A percentile compares a stretch with the other conserved stretches of the same genome.
phyloP scores from a whole-genome alignment of 2,113 vertebrate genomes.

The Eleginops maclovinus region DNA sequence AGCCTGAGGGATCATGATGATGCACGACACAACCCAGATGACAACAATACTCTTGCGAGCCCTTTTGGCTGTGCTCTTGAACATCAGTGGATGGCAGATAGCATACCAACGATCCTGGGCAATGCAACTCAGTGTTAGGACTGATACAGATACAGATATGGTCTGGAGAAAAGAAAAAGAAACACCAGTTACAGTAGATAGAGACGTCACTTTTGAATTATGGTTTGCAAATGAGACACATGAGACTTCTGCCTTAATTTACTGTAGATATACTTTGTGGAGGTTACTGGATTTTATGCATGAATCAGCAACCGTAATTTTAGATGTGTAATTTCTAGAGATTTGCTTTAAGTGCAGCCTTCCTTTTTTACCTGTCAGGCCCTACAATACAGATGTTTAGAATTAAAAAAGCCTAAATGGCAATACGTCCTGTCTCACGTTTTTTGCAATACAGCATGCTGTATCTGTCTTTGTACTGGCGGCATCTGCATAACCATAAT shows the following conservation, averaged over 20 bases:
- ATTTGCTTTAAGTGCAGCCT: background rate
- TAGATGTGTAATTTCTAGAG: background rate
- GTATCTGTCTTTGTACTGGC: background rate
- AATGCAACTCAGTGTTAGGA: constrained; percentile 96
- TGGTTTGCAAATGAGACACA: background rate
- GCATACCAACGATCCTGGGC: constrained; percentile 98
- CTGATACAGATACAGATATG: constrained; percentile 96
- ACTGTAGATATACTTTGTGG: background rate
- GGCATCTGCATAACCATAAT: background rate
- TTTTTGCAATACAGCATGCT: background rate
- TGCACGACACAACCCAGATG: constrained; percentile 96
- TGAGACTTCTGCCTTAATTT: background rate
- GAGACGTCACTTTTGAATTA: background rate
- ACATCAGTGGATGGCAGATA: constrained; percentile 97
- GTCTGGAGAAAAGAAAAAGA: constrained; percentile 82
- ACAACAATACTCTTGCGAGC: constrained; percentile 93
- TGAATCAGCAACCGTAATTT: background rate
- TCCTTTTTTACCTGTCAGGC: background rate
- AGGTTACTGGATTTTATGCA: background rate
- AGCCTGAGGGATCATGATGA: constrained; percentile 97
- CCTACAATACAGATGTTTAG: background rate
- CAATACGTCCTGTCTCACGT: background rate
- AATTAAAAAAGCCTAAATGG: background rate
- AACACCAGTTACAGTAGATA: background rate
- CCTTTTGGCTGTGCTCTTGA: constrained; percentile 96